phyloP scores from a whole-genome alignment of 1,140 invertebrate genomes.

The Carposina sasakii region DNA sequence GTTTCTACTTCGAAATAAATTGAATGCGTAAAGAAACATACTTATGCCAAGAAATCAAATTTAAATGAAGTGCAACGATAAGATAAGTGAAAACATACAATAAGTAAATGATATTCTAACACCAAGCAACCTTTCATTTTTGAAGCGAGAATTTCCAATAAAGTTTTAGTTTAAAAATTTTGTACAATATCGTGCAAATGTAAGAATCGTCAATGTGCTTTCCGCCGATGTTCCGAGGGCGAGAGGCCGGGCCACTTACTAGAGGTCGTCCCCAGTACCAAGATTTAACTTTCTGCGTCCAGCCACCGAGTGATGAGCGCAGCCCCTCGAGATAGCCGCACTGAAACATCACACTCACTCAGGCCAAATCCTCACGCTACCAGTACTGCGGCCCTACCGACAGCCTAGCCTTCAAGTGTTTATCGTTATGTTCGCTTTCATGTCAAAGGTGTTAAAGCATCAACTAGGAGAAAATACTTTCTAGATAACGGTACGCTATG shows the following conservation, averaged over 20 bases:
- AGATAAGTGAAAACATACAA: slow-evolving; percentile 52
- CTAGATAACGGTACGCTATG: neutral
- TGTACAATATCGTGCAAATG: slow-evolving; percentile 61
- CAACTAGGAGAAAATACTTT: too few species aligned
- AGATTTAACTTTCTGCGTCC: slow-evolving; percentile 94
- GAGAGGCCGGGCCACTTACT: slow-evolving; percentile 81
- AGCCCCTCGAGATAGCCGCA: slow-evolving; percentile 93
- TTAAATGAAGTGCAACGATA: slow-evolving; percentile 61
- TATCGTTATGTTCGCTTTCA: neutral
- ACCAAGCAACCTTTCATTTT: slow-evolving; percentile 59
- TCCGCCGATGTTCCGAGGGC: slow-evolving; percentile 53
- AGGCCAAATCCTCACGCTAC: slow-evolving; percentile 40
- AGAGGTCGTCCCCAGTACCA: slow-evolving; percentile 96
- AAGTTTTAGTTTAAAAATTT: slow-evolving; percentile 23
- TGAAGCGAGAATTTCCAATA: slow-evolving; percentile 62
- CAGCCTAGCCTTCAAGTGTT: neutral
- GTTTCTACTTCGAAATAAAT: slow-evolving; percentile 31
- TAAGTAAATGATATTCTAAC: slow-evolving; percentile 52
- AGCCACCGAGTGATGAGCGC: slow-evolving; percentile 91
- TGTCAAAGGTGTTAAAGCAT: neutral
- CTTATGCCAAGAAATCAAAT: slow-evolving; percentile 41
- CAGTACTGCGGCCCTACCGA: slow-evolving; percentile 1
- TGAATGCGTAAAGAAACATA: slow-evolving; percentile 30
- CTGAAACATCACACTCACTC: slow-evolving; percentile 76
- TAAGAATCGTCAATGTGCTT: slow-evolving; percentile 64